A percentile compares a stretch with the other conserved stretches of the same genome.
phyloP scores from a whole-genome alignment of 2,888 invertebrate species.

The Micropterix aruncella region DNA sequence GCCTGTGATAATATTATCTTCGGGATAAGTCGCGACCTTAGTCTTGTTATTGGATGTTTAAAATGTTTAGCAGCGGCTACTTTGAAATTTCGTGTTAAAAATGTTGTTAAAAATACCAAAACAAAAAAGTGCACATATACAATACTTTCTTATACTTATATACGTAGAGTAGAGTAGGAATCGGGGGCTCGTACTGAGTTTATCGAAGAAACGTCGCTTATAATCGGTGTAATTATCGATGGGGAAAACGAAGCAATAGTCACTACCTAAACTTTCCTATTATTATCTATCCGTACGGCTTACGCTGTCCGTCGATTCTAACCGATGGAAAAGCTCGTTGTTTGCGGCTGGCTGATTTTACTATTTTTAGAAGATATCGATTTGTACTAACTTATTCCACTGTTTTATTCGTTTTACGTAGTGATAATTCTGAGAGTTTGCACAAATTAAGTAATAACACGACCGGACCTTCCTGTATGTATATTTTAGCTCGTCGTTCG shows the following conservation, averaged over 20 bases:
- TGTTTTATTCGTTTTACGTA: not conserved
- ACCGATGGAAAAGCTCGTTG: not conserved
- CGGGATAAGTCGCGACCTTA: slow-evolving; percentile 56
- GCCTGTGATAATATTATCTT: slow-evolving; percentile 59
- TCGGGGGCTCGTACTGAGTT: not conserved
- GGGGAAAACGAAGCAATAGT: not conserved
- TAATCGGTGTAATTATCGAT: not conserved
- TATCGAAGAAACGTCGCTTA: not conserved
- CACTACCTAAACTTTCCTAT: not conserved
- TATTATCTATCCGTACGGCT: not conserved
- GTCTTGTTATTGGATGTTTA: slow-evolving; percentile 12
- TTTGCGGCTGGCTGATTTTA: not conserved
- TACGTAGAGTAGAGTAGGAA: not conserved
- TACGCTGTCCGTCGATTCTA: not conserved
- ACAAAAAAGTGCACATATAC: not conserved
- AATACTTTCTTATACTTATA: not conserved
- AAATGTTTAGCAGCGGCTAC: slow-evolving; percentile 2
- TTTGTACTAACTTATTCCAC: not conserved
- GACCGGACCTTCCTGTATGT: not conserved
- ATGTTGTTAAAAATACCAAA: not conserved
- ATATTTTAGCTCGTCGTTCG: not conserved
- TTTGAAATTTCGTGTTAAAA: not conserved
- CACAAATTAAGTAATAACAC: not conserved
- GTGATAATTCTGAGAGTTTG: not conserved
- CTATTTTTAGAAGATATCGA: not conserved